Conservation (phyloP, 2,797 vertebrate species). For the Aeoliscus strigatus region DNA sequence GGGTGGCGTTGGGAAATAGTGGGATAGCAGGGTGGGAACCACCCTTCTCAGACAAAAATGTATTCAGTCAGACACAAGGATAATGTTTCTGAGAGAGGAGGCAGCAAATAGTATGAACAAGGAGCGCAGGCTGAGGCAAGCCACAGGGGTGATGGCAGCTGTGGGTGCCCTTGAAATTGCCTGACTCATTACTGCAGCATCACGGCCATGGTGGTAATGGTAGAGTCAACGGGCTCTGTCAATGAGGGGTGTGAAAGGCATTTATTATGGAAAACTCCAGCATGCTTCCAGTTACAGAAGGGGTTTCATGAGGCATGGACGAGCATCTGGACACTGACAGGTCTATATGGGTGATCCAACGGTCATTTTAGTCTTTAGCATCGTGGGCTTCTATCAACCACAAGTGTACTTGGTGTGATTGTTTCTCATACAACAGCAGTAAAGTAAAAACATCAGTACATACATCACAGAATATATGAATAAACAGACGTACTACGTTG, state of each 20-base stretch:
- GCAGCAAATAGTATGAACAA: conserved; percentile 10
- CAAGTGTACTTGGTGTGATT: conserved; percentile 7
- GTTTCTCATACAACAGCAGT: conserved; percentile 5
- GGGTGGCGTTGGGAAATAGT: conserved; percentile 13
- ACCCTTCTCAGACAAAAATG: conserved; percentile 13
- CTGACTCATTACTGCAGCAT: conserved; percentile 73
- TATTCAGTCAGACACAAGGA: conserved; percentile 20
- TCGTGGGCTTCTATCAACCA: conserved; percentile 25
- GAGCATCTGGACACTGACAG: conserved; percentile 31
- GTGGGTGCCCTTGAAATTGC: conserved; percentile 72
- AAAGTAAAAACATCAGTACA: too few species aligned
- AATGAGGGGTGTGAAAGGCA: conserved; percentile 48
- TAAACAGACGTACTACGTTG: conserved; percentile 29
- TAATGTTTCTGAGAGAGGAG: conserved; percentile 16
- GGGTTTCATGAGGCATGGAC: conserved; percentile 13
- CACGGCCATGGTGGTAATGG: conserved; percentile 56
- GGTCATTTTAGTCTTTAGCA: conserved; percentile 31
- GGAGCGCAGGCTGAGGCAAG: conserved; percentile 41
- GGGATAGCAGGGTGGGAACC: conserved; percentile 9
- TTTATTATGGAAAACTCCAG: conserved; percentile 35
- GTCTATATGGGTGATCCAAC: conserved; percentile 34
- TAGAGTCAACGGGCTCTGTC: conserved; percentile 40
- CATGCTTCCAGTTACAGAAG: conserved; percentile 15
- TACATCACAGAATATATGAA: conserved; percentile 29
- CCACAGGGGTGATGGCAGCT: conserved; percentile 59